Conservation (phyloP, 2,797 vertebrate species). For the Oreonectes daqikongensis region DNA sequence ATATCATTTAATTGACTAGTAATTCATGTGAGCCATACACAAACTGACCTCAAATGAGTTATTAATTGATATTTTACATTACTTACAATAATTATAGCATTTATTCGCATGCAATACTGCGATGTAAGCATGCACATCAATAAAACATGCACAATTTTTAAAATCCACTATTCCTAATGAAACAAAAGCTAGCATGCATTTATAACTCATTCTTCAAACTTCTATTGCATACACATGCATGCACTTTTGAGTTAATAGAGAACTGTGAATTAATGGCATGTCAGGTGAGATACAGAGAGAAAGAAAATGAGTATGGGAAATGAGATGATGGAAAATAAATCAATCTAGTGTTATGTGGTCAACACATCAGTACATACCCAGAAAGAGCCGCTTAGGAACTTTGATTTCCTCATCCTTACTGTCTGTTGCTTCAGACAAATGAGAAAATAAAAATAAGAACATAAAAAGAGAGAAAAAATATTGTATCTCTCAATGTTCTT, state of each 20-base stretch:
- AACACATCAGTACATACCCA: constrained; percentile 89
- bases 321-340: neutral
- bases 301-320: constrained; percentile 1
- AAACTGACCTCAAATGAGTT: neutral
- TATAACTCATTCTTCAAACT: neutral
- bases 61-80: neutral
- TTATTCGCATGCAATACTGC: neutral
- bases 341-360: constrained; percentile 55
- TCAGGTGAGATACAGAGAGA: neutral
- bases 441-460: constrained; percentile 55
- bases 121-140: neutral
- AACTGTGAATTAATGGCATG: constrained; percentile 11
- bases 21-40: neutral
- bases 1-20: neutral
- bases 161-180: neutral
- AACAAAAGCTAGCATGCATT: constrained; percentile 3
- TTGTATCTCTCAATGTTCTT: constrained; percentile 18
- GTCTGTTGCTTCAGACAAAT: constrained; percentile 86
- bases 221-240: constrained; percentile 20
- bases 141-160: constrained; percentile 18
- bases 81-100: neutral
- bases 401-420: constrained; percentile 96
- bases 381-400: constrained; percentile 88
- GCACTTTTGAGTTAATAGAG: neutral
- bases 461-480: constrained; percentile 31